Base-by-base conservation (phyloP, 2,888 invertebrate species). In the Caradrina kadenii region DNA sequence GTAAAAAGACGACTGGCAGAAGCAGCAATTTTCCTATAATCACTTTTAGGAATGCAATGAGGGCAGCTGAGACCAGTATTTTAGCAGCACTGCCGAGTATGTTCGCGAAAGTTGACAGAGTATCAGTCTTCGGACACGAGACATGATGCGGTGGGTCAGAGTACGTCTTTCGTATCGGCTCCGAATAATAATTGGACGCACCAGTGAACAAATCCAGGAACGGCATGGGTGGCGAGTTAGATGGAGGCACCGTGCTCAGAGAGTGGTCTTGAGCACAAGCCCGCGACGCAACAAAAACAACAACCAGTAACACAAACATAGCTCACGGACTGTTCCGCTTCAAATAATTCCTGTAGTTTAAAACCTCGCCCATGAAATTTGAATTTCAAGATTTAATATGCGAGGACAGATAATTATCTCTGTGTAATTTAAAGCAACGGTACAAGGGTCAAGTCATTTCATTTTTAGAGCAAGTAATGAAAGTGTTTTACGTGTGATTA, bases 281-380 rank as follows among this genome's bases (percentile, higher is more conserved):
- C 69, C 80, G 82, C 53, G 72, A 74, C 73, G 84, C 89, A 85
- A 91, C 88, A 80, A 92, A 88, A 89, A 94, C 79, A 86, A 94
- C 90, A 82, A 90, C 91, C 80, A 92, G 65, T 78, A 87, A 82
- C 80, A 89, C 89, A 83, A 94, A 89, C 95, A 95, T 96, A 89
- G 89, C 90, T 90, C 86, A 90, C 89, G 80, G 85, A 95, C 94
- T 95, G 95, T 92, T 93, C 90, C 91, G 92, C 91, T 88, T 91
- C 88, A 88, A 86, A 88, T 80, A 79, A 67, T 82, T 84, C 85
- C 78, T 86, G 89, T 84, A 86, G 88, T 93, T 93, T 95, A 95
- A 93, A 92, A 93, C 91, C 92, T 94, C 90, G 89, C 85, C 93
- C 94, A 87, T 93, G 92, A 93, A 94, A 95, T 95, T 90, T 67